Conservation (phyloP, 2,888 invertebrate genomes). For the Hemicrepidius hirtus region DNA sequence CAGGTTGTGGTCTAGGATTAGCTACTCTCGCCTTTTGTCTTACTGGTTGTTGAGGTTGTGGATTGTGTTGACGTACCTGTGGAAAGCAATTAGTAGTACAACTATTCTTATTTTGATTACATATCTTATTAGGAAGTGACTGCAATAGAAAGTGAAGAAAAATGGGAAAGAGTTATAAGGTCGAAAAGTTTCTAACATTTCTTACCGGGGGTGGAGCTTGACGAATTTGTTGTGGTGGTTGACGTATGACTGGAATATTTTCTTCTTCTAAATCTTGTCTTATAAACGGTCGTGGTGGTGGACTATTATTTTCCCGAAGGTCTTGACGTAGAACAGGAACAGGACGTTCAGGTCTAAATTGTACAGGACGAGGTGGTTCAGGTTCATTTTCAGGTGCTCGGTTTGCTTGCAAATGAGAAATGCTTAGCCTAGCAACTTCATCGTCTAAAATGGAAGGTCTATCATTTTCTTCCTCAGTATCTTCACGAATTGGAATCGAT, state of each 20-base stretch:
- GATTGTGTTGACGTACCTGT: conserved; percentile 67
- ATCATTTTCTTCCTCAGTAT: conserved; percentile 71
- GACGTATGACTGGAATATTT: conserved; percentile 45
- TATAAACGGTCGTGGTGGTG: conserved; percentile 47
- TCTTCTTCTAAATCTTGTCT: conserved; percentile 48
- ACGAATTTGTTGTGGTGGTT: conserved; percentile 33
- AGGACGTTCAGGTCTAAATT: conserved; percentile 68
- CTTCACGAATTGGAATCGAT: conserved; percentile 64
- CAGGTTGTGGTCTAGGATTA: conserved; percentile 61
- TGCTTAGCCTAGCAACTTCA: conserved; percentile 65
- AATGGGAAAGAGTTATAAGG: too few species aligned
- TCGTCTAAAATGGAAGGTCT: conserved; percentile 62
- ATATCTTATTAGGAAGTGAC: too few species aligned
- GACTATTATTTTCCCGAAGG: conserved; percentile 61
- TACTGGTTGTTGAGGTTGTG: conserved; percentile 72
- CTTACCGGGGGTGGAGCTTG: neutral
- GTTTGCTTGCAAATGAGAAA: conserved; percentile 60
- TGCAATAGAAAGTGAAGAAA: too few species aligned
- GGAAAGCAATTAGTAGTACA: too few species aligned
- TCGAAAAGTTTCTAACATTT: too few species aligned
- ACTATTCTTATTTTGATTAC: too few species aligned
- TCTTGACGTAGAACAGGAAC: conserved; percentile 66
- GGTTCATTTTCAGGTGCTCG: conserved; percentile 11
- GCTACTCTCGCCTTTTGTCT: conserved; percentile 71
- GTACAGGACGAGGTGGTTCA: conserved; percentile 58